phyloP scores from a whole-genome alignment of 2,113 vertebrate species.

The Pelmatolapia mariae region DNA sequence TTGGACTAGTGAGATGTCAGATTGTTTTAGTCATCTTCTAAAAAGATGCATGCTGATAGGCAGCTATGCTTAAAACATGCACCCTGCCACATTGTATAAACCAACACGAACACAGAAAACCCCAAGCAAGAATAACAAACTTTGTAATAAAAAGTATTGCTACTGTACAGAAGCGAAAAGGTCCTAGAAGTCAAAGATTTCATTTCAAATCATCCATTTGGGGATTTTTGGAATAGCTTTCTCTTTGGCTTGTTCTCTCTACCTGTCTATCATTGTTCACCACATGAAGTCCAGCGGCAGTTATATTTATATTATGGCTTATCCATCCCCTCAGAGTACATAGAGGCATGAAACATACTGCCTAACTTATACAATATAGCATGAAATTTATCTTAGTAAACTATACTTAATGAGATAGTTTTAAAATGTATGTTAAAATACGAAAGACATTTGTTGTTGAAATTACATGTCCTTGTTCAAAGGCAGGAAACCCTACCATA shows the following conservation, averaged over 20 bases:
- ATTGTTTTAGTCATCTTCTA: background rate
- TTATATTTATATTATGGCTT: background rate
- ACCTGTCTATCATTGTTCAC: background rate
- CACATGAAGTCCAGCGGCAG: background rate
- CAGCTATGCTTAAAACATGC: background rate
- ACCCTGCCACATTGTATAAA: background rate
- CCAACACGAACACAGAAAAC: background rate
- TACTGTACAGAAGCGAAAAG: background rate
- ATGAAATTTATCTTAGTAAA: background rate
- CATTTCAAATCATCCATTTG: background rate
- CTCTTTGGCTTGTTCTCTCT: background rate
- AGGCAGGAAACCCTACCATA: background rate
- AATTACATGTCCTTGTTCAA: background rate
- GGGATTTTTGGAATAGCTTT: background rate
- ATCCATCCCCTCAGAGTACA: background rate
- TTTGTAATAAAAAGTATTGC: background rate
- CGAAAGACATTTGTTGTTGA: background rate
- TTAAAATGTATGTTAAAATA: background rate
- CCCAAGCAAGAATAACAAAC: background rate
- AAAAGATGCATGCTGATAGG: background rate
- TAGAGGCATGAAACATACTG: background rate
- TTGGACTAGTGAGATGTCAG: background rate
- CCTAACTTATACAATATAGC: background rate
- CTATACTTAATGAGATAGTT: background rate
- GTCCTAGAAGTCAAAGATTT: background rate